These are phyloP conservation scores for Neodiprion lecontei DNA, from an alignment of 1,140 invertebrate species.

Conservation along the genomic window DNA sequence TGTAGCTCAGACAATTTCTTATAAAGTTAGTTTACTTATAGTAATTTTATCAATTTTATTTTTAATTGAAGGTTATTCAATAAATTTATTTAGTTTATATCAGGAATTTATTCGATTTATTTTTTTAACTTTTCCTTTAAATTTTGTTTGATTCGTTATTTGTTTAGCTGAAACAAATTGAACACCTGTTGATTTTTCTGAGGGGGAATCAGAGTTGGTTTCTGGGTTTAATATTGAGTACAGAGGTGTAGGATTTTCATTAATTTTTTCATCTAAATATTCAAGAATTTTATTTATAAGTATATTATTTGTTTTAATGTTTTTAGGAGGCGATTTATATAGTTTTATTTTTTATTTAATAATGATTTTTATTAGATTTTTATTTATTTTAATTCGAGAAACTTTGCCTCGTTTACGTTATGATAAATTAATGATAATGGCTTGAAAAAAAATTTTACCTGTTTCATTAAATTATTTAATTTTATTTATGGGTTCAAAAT, in stretches of 20 bases:
- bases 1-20: conserved; percentile 73
- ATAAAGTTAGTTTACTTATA: conserved; percentile 69
- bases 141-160: conserved; percentile 65
- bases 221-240: no score
- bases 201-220: no score
- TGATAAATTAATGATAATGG: conserved; percentile 44
- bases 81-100: conserved; percentile 33
- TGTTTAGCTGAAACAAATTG: conserved; percentile 72
- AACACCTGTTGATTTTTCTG: no score
- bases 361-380: no score
- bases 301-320: no score
- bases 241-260: no score
- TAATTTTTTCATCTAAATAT: no score
- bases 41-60: conserved; percentile 63
- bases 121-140: conserved; percentile 60
- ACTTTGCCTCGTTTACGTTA: no score
- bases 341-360: no score
- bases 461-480: conserved; percentile 63
- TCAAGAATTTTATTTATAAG: no score
- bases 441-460: conserved; percentile 64
- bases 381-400: no score
- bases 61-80: conserved; percentile 36
- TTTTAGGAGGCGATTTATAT: no score
- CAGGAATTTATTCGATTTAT: conserved; percentile 61
- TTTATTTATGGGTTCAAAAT: conserved; percentile 53